These are phyloP conservation scores for Lithophane semibrunnea DNA, from an alignment of 2,888 invertebrate species.

Conservation along the genomic window DNA sequence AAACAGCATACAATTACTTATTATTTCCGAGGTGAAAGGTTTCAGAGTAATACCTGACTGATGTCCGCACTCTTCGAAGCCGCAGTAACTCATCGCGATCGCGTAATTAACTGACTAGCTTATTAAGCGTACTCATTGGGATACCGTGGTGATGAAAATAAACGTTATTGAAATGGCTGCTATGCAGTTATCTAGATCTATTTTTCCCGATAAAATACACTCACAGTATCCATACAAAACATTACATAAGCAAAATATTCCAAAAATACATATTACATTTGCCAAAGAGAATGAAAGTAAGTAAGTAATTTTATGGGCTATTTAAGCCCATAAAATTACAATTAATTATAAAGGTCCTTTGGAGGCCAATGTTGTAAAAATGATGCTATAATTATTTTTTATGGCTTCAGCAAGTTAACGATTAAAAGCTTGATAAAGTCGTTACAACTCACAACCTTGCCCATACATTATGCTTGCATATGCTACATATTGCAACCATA, in stretches of 20 bases:
- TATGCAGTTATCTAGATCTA: not conserved
- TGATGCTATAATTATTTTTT: not conserved
- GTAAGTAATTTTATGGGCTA: no score
- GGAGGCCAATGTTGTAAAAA: not conserved
- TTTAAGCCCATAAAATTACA: no score
- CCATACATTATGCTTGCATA: not conserved
- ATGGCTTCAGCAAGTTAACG: not conserved
- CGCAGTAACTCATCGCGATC: constrained; percentile 54
- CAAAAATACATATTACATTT: not conserved
- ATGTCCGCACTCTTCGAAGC: constrained; percentile 43
- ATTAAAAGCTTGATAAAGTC: not conserved
- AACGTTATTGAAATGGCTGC: not conserved
- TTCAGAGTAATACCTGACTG: constrained; percentile 56
- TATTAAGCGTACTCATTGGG: constrained; percentile 64
- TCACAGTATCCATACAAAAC: not conserved
- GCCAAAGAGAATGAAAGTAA: not conserved
- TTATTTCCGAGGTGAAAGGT: not conserved
- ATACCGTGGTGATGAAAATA: constrained; percentile 11
- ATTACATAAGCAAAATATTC: not conserved
- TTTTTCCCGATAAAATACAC: not conserved
- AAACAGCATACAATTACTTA: no score
- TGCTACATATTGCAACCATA: not conserved
- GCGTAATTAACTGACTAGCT: constrained; percentile 63
- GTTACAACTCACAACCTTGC: not conserved
- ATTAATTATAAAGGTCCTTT: not conserved